Percentiles rank a stretch among this genome's conserved stretches.
These are phyloP conservation scores for Eupithecia inturbata DNA, from an alignment of 2,888 invertebrate species.

Conservation along the genomic window DNA sequence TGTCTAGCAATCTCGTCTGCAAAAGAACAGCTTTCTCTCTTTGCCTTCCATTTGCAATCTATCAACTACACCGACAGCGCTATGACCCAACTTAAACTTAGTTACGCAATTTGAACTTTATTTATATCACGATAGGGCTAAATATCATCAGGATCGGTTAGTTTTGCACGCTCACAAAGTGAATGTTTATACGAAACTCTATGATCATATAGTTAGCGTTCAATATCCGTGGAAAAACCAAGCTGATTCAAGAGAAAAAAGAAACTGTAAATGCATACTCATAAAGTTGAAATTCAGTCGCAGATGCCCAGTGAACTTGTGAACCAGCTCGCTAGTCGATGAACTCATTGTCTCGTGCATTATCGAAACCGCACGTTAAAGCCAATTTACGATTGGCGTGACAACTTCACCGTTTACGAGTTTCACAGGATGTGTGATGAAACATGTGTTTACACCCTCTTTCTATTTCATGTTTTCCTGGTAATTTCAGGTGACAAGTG, in stretches of 20 bases:
- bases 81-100: not conserved
- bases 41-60: conserved; percentile 20
- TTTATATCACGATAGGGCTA: not conserved
- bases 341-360: conserved; percentile 63
- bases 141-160: not conserved
- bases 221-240: conserved; percentile 1
- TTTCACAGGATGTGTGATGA: conserved; percentile 4
- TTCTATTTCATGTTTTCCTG: conserved; percentile 15
- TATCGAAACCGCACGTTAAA: conserved; percentile 52
- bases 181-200: conserved; percentile 3
- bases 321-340: conserved; percentile 49
- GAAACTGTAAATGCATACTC: not conserved
- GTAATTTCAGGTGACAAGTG: not conserved
- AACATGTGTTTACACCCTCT: not conserved
- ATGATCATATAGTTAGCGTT: not conserved
- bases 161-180: not conserved
- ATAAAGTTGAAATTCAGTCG: not conserved
- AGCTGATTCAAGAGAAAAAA: not conserved
- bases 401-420: conserved; percentile 20
- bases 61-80: conserved; percentile 6
- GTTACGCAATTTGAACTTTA: conserved; percentile 2
- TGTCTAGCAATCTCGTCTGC: not conserved
- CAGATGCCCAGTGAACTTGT: conserved; percentile 15
- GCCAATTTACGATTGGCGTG: conserved; percentile 36
- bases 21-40: conserved; percentile 6